Evolutionary conservation across 2,113 vertebrate genomes (phyloP), one percentile per base, ranked within the genome.

Genomic region (Chrysemys picta): DNA sequence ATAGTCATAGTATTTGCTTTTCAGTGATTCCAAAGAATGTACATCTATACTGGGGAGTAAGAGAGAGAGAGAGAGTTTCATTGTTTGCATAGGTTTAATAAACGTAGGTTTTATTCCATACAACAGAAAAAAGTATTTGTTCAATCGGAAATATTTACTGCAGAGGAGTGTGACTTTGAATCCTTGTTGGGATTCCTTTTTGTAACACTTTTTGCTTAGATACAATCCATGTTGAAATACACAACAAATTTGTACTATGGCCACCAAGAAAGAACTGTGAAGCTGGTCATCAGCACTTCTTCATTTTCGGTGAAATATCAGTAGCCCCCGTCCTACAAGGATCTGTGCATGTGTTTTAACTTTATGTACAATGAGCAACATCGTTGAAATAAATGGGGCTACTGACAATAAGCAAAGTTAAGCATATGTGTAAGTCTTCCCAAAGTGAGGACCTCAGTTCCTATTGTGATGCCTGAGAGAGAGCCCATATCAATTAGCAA

Each of bases 251-350:
- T 92, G 92, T 93, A 86, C 35, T 52, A 17, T 87, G 80, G 29
- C 65, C 79, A 80, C 83, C 83, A 89, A 79, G 56, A 90, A 84
- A 92, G 52, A 88, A 65, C 87, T 47, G 62, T 31, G 93, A 94
- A 95, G 62, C 78, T 89, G 85, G 31, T 72, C 84, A 84, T 94
- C 90, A 82, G 12, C 54, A 50, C 78, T 35, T 93, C 91, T 49
- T 19, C 80, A 87, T 84, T 93, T 91, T 80, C 80, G 83, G 89
- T 93, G 93, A 94, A 97, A 94, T 95, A 97, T 92, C 94, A 88
- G 80, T 87, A 89, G 90, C 87, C 57, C 10, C 83, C 91, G 5
- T 95, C 53, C 87, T 79, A 21, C 35, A 72, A 83, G 75, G 75
- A 86, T 50, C 31, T 27, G 35, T 93, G 72, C 50, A 4, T 35